Percentiles rank a stretch among this genome's conserved stretches.
Evolutionary conservation across 2,797 vertebrate genomes (phyloP).

Genomic region (Bradypodion pumilum): DNA sequence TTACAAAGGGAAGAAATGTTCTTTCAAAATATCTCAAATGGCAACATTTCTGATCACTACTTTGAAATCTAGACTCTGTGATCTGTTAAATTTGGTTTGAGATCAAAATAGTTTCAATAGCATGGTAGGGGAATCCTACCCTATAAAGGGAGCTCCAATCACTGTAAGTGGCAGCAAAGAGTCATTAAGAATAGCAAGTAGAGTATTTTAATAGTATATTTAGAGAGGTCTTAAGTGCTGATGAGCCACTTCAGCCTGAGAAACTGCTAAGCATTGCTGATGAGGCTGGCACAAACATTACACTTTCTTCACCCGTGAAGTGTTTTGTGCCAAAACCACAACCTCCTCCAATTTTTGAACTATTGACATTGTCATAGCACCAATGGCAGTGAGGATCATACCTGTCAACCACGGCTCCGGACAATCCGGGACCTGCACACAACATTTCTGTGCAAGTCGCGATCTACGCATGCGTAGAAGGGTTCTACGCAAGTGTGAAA

Average conservation of each 20-base stretch:
- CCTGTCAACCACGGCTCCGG: no score
- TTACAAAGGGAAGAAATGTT: conserved; percentile 36
- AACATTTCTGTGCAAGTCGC: no score
- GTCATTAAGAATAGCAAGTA: conserved; percentile 64
- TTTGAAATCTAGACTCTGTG: conserved; percentile 52
- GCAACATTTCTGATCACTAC: conserved; percentile 40
- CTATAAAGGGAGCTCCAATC: conserved; percentile 54
- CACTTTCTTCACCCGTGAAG: conserved; percentile 20
- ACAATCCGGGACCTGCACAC: no score
- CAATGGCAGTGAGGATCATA: conserved; percentile 29
- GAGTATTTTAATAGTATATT: conserved; percentile 65
- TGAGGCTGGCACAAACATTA: conserved; percentile 1
- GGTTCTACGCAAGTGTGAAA: no score
- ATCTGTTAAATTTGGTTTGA: conserved; percentile 59
- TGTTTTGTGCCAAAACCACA: conserved; percentile 32
- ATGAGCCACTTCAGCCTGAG: conserved; percentile 39
- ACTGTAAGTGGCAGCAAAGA: conserved; percentile 55
- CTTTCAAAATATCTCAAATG: neutral
- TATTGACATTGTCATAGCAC: conserved; percentile 12
- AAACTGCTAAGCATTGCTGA: conserved; percentile 45
- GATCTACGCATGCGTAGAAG: no score
- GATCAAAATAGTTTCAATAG: conserved; percentile 55
- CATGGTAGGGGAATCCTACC: conserved; percentile 12
- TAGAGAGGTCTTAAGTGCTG: conserved; percentile 56
- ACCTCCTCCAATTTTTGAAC: conserved; percentile 21